A percentile compares a stretch with the other conserved stretches of the same genome.
Conservation (phyloP, 2,797 vertebrate genomes). For the Brachymystax lenok region DNA sequence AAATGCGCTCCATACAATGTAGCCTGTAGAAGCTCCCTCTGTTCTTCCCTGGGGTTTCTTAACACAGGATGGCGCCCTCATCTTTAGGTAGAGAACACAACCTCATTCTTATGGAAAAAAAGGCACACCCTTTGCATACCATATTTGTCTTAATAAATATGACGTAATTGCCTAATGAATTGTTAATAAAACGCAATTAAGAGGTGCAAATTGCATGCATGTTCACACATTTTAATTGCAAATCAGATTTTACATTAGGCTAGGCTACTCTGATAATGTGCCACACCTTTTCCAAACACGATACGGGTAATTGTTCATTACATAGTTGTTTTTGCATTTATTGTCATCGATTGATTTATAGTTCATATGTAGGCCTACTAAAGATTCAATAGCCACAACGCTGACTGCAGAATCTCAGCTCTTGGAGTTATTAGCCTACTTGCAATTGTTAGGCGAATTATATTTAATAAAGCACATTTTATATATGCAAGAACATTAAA, state of each 20-base stretch:
- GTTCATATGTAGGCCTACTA: background rate
- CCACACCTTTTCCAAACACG: background rate
- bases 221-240: background rate
- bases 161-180: background rate
- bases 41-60: background rate
- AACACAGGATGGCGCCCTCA: conserved; percentile 14
- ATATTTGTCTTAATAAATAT: background rate
- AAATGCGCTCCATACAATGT: background rate
- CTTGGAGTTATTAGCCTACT: background rate
- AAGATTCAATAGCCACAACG: background rate
- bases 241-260: background rate
- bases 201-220: background rate
- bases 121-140: background rate
- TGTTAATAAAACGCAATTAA: background rate
- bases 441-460: background rate
- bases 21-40: background rate
- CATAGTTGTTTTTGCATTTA: conserved; percentile 1
- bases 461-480: background rate
- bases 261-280: background rate
- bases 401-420: background rate
- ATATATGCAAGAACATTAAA: background rate
- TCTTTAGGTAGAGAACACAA: background rate
- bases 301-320: background rate
- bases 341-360: too few species aligned
- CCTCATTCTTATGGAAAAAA: background rate